Evolutionary conservation across 2,113 vertebrate genomes (phyloP).

Genomic region (Oxygymnocypris stewartii): DNA sequence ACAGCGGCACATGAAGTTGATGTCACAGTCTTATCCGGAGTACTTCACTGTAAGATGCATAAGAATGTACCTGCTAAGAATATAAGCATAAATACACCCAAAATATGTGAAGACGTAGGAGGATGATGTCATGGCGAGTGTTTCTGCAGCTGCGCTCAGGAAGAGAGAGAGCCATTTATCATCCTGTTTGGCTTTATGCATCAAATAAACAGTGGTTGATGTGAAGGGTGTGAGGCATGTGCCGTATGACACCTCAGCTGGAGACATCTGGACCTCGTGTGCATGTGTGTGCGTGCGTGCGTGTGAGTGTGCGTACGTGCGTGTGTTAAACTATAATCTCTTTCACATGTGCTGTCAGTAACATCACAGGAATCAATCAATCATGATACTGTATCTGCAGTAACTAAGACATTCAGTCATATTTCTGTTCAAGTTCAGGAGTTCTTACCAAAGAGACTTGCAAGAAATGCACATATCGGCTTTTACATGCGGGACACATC

Average conservation of each 20-base stretch:
- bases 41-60: background rate
- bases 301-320: background rate
- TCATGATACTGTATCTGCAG: background rate
- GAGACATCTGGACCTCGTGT: background rate
- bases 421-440: background rate
- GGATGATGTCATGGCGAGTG: conserved; percentile 55
- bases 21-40: background rate
- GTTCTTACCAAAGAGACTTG: background rate
- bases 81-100: background rate
- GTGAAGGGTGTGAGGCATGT: conserved; percentile 46
- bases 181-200: conserved; percentile 43
- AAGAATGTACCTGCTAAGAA: background rate
- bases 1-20: background rate
- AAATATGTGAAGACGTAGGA: conserved; percentile 45
- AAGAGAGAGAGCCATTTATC: background rate
- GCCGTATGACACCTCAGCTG: conserved; percentile 37
- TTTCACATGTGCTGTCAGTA: background rate
- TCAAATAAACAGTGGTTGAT: conserved; percentile 58
- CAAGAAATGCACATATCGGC: background rate
- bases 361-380: background rate
- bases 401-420: background rate
- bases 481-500: background rate
- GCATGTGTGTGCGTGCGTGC: too few species aligned
- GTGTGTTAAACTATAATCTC: background rate
- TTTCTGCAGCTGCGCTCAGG: conserved; percentile 44